These are phyloP conservation scores for Agelastica alni DNA, from an alignment of 2,888 invertebrate genomes.

Conservation along the genomic window DNA sequence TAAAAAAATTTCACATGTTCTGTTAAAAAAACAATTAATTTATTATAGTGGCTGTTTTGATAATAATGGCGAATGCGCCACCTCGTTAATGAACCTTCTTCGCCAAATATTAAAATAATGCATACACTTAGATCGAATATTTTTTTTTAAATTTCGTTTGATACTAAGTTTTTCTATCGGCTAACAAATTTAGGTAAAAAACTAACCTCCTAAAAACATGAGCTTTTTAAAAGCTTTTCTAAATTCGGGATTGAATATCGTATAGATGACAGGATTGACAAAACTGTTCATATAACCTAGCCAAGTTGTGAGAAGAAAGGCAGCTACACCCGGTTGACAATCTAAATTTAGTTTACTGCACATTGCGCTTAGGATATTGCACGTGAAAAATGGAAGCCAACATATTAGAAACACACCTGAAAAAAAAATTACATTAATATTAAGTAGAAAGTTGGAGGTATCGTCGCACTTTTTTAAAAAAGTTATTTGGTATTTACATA, in stretches of 20 bases:
- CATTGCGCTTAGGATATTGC: conserved; percentile 95
- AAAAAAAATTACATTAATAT: too few species aligned
- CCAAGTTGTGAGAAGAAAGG: conserved; percentile 96
- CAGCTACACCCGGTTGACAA: conserved; percentile 83
- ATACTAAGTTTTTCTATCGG: background rate
- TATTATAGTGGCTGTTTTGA: too few species aligned
- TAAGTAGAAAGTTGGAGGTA: too few species aligned
- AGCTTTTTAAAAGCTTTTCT: conserved; percentile 97
- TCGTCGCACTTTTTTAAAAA: too few species aligned
- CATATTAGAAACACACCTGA: conserved; percentile 97
- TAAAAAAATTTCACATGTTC: too few species aligned
- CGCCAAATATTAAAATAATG: too few species aligned
- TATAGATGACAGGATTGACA: conserved; percentile 92
- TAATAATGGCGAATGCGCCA: too few species aligned
- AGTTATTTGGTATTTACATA: too few species aligned
- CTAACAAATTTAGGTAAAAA: background rate
- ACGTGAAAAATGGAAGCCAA: conserved; percentile 99
- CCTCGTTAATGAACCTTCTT: too few species aligned
- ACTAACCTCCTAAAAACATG: conserved; percentile 66
- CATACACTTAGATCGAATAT: too few species aligned
- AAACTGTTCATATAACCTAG: conserved; percentile 97
- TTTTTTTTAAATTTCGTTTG: too few species aligned
- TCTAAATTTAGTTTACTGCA: conserved; percentile 82
- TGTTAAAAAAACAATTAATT: too few species aligned
- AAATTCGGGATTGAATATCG: conserved; percentile 96